Evolutionary conservation across 2,797 vertebrate species (phyloP), one percentile per base, ranked within the genome.

Genomic region (Gallinago solitaria): DNA sequence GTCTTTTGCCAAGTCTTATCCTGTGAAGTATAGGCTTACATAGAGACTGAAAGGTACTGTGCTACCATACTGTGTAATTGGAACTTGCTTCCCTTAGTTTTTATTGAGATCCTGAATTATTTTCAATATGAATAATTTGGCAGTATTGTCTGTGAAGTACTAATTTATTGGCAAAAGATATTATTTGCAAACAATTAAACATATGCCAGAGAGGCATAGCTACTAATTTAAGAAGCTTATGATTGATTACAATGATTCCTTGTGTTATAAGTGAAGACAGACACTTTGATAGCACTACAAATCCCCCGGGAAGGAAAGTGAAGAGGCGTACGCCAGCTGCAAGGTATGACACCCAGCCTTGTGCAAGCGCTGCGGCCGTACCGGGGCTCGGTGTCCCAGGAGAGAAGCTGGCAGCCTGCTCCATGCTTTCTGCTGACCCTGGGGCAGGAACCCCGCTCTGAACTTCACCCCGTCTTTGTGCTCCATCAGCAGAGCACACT

Each of bases 401-500:
- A 71, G 47, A 85, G 75, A 74, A 73, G 48, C 35, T 93, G 79
- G 69, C 88, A 91, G 60, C 28, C 21, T 83, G 32, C 50, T 84
- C 48, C 48, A 56, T 81, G 67, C 75, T 67, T 95, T 85, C 83
- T 95, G 80, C 69, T 89, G 80, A 61, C 35, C 27, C 76, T 23
- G 14, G 35, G 71, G 79, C 69, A 87, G 84, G 67, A 93, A 80
- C 82, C 73, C 50, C 1, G 0, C 79, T 83, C 80, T 7, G 4
- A 73, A 68, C 70, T 90, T 95, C 85, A 81, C 65, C 67, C 92
- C 2, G 3, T 71, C 87, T 56, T 76, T 83, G 53, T 65, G 56
- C 37, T 90, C 75, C 70, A 50, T 86, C 67, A 93, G 70, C 78
- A 76, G 76, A 83, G 71, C 78, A 68, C 91, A 96, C 90, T 91